These are phyloP conservation scores for Chloropsis cyanopogon DNA, from an alignment of 2,113 vertebrate species.

Conservation along the genomic window DNA sequence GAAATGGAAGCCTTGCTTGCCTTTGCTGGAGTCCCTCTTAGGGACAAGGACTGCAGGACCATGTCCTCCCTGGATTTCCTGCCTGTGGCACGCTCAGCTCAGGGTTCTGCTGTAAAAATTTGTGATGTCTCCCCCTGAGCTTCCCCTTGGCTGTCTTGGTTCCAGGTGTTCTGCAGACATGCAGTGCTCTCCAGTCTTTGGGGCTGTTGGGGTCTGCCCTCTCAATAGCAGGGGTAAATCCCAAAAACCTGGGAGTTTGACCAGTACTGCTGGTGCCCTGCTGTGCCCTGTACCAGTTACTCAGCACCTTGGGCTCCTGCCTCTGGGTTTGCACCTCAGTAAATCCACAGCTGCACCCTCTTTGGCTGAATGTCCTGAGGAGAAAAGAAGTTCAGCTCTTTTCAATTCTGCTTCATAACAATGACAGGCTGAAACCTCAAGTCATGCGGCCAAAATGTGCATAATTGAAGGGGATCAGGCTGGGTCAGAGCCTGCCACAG, in stretches of 20 bases:
- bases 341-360: neutral
- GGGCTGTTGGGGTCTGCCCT: neutral
- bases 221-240: neutral
- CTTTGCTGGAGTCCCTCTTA: neutral
- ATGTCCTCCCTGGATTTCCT: neutral
- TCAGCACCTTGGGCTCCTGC: neutral
- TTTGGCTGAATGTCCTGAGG: neutral
- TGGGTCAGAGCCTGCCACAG: neutral
- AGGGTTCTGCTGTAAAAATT: fast-evolving
- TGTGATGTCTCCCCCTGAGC: fast-evolving
- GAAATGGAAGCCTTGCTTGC: neutral
- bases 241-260: neutral
- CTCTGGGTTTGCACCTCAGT: neutral
- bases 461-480: neutral
- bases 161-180: neutral
- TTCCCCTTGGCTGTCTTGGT: neutral
- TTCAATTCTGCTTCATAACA: neutral
- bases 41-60: neutral
- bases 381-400: neutral
- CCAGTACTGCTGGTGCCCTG: neutral
- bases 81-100: fast-evolving
- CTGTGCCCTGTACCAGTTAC: neutral
- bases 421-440: fast-evolving
- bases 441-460: neutral
- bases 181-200: neutral